Evolutionary conservation across 1,140 invertebrate genomes (phyloP), one percentile per base, ranked within the genome.

Genomic region (Mizuhopecten yessoensis): DNA sequence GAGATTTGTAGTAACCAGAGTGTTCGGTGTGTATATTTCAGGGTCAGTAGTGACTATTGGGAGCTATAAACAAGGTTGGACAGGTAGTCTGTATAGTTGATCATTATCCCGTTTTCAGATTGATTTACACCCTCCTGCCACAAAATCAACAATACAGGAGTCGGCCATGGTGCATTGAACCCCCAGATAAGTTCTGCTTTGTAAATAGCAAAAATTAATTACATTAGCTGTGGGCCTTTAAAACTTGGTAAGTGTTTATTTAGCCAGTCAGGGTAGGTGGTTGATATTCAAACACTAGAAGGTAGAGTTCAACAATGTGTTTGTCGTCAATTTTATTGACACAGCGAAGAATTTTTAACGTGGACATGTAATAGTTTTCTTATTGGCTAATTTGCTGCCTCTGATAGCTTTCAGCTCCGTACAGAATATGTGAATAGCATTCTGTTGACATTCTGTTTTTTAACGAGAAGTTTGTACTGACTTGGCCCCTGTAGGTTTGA

Each of bases 231-330:
- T 75, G 57, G 57, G 23, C 57, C 15, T 75, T 75, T 75, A 75
- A 75, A 75, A 75, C 57, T 75, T n/a, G 9, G n/a, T 75, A 75
- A 75, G 57, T 75, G 57, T 75, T 75, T 75, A 75, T 75, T 75
- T 75, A 75, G 5, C 57, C 57, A 75, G 57, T 75, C 57, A 75
- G 57, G 36, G 57, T 75, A 75, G 57, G 57, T 75, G n/a, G 57
- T n/a, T 75, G 57, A 29, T 75, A 75, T 75, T 75, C 57, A 75
- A 75, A 75, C 57, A 75, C 57, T n/a, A 75, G 23, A n/a, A 29
- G 36, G 57, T 75, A n/a, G 57, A 75, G 57, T 75, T 75, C 57
- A 75, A 75, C 9, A 75, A 75, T 75, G 29, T 29, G 57, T 29
- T 57, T 75, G 57, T 29, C 17, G 57, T n/a, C 23, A 75, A 13